Evolutionary conservation across 2,113 vertebrate genomes (phyloP).

Genomic region (Zosterops lateralis): DNA sequence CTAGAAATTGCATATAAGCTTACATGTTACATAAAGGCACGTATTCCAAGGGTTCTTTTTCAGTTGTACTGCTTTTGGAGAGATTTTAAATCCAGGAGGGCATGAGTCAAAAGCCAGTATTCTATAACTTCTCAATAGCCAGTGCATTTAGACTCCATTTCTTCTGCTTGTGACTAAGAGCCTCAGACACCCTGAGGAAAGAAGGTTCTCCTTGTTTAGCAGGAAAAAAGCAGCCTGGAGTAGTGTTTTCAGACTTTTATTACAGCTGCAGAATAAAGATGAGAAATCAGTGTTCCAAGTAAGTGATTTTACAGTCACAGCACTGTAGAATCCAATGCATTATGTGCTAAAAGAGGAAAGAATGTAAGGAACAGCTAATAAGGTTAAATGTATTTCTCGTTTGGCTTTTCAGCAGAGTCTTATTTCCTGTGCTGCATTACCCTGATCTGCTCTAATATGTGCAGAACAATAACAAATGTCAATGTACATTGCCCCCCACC

Average conservation of each 20-base stretch:
- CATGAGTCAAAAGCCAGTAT: not conserved
- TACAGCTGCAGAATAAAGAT: conserved; percentile 46
- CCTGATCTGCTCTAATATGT: not conserved
- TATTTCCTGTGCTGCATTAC: not conserved
- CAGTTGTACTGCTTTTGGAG: not conserved
- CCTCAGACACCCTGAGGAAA: not conserved
- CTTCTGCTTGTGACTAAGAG: conserved; percentile 20
- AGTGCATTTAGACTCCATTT: conserved; percentile 6
- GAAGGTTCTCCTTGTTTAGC: conserved; percentile 35
- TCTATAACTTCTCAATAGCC: not conserved
- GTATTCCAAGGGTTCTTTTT: not conserved
- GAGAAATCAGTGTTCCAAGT: conserved; percentile 47
- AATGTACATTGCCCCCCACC: not conserved
- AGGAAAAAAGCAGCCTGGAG: conserved; percentile 48
- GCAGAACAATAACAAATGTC: not conserved
- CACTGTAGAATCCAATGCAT: not conserved
- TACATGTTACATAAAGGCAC: not conserved
- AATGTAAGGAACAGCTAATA: conserved; percentile 5
- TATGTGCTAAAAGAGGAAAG: not conserved
- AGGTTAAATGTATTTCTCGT: not conserved
- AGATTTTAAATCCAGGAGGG: not conserved
- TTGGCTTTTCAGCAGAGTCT: not conserved
- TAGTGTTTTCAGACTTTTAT: conserved; percentile 25
- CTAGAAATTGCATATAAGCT: not conserved
- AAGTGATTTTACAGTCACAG: conserved; percentile 12